Base-by-base conservation (phyloP, 1,140 invertebrate genomes). In the Drosophila sucinea region DNA sequence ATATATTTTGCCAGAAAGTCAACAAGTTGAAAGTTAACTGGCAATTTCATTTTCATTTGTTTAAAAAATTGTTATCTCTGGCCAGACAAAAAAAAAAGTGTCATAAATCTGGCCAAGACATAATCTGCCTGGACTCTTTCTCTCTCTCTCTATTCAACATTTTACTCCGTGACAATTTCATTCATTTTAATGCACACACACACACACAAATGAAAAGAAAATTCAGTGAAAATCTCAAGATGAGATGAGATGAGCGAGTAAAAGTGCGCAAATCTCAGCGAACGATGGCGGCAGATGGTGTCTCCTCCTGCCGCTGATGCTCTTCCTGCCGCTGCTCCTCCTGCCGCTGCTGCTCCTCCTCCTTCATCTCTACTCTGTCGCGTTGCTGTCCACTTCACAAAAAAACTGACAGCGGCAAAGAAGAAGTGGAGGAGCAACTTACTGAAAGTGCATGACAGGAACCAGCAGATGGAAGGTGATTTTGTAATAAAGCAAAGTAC, bases 401-500 rank as follows among this genome's bases (percentile, higher is more conserved):
- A 38, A 17, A 8, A 38, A 32, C 32, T 58, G 56, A 58, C 56
- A 58, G 56, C 56, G 29, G n/a, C 4, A 1, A 56, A 30, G 23
- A 58, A 41, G 58, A 62, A 38, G 58, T 47, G 64, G 44, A 32
- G 8, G 3, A 29, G 10, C 35, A 10, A 29, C 11, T 30, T 32
- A 56, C 7, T 35, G 27, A 38, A 72, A 58, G 57, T 72, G 68
- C 56, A 70, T 47, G 54, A 23, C 25, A 41, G 61, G 60, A 70
- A 29, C 29, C 40, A 33, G 30, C 56, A 30, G n/a, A n/a, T 33
- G 63, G n/a, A 38, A 63, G 29, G 55, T 63, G 65, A 76, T 76
- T 76, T 76, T 69, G 73, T 67, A 76, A 76, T 76, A 76, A 76
- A 63, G 66, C 60, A 38, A 76, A 76, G 73, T 64, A 76, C 7